Evolutionary conservation across 2,888 invertebrate genomes (phyloP).

Genomic region (Aricia artaxerxes): DNA sequence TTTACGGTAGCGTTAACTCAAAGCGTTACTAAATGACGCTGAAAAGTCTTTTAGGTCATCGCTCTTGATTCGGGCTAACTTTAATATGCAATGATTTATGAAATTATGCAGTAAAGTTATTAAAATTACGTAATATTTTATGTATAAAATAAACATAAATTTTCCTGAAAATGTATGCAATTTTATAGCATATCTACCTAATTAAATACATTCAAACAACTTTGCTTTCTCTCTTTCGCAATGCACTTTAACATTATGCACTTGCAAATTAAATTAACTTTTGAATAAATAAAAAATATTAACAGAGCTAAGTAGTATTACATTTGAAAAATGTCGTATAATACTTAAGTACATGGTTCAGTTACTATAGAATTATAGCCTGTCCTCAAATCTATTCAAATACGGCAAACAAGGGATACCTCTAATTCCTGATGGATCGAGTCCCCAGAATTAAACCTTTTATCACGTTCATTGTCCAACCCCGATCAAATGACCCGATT

Average conservation of each 20-base stretch:
- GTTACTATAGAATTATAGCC: no score
- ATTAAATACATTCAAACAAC: not conserved
- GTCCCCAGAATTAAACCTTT: not conserved
- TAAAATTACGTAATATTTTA: not conserved
- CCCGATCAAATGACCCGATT: constrained; percentile 12
- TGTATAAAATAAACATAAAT: constrained; percentile 5
- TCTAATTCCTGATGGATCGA: not conserved
- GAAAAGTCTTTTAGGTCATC: not conserved
- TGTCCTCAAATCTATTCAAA: not conserved
- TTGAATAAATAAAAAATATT: not conserved
- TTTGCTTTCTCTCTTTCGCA: not conserved
- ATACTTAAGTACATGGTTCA: no score
- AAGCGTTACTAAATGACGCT: not conserved
- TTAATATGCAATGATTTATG: not conserved
- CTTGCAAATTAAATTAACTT: not conserved
- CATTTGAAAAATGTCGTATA: not conserved
- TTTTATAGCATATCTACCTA: not conserved
- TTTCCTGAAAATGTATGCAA: not conserved
- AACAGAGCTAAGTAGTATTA: not conserved
- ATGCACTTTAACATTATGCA: not conserved
- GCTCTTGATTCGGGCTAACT: not conserved
- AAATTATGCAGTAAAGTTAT: not conserved
- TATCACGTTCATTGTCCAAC: constrained; percentile 4
- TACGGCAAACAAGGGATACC: not conserved
- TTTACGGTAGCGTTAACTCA: not conserved